These are phyloP conservation scores for Hemitrygon akajei DNA, from an alignment of 2,797 vertebrate species.

Conservation along the genomic window DNA sequence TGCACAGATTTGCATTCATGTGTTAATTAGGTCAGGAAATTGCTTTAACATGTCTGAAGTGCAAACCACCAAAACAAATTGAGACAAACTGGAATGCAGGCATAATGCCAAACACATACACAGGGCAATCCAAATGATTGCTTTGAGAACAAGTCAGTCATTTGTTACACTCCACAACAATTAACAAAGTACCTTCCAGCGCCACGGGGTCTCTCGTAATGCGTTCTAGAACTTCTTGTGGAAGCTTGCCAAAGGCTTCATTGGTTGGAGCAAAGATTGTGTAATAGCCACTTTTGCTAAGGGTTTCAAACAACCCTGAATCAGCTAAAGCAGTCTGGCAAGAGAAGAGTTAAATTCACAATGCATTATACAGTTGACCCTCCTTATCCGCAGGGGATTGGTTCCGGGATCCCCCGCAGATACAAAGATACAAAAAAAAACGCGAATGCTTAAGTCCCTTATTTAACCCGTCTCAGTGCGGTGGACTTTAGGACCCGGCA, in stretches of 20 bases:
- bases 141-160: not conserved
- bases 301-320: constrained; percentile 66
- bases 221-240: constrained; percentile 69
- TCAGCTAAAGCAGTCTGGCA: constrained; percentile 67
- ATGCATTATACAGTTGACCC: no score
- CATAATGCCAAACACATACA: not conserved
- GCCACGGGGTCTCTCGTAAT: constrained; percentile 74
- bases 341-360: not conserved
- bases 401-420: no score
- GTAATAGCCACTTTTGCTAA: constrained; percentile 78
- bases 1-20: not conserved
- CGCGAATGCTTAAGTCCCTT: no score
- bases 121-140: not conserved
- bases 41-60: not conserved
- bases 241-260: constrained; percentile 79
- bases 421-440: no score
- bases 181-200: constrained; percentile 70
- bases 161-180: not conserved
- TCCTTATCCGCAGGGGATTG: no score
- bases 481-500: no score
- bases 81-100: not conserved
- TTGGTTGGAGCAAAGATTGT: constrained; percentile 95
- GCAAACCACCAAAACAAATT: not conserved
- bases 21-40: not conserved
- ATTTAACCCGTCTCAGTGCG: no score